Conservation (phyloP, 2,888 invertebrate genomes). For the Allophyes oxyacanthae region DNA sequence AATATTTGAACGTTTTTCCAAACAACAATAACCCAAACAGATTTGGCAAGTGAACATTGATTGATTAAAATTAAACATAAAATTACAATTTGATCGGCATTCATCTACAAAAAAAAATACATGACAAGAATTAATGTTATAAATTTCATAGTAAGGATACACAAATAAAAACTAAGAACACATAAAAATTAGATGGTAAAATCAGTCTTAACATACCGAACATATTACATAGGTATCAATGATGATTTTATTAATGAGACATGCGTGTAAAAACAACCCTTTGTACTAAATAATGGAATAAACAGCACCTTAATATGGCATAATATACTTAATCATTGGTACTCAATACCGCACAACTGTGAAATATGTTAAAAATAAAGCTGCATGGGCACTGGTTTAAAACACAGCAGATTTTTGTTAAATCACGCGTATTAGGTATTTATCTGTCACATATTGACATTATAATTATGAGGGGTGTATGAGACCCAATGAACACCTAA, state of each 20-base stretch:
- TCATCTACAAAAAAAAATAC: slow-evolving; percentile 48
- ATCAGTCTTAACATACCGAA: slow-evolving; percentile 80
- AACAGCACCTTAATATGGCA: slow-evolving; percentile 80
- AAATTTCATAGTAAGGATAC: slow-evolving; percentile 53
- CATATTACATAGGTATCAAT: slow-evolving; percentile 35
- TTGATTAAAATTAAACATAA: slow-evolving; percentile 40
- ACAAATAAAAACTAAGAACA: slow-evolving; percentile 68
- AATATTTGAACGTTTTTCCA: slow-evolving; percentile 17
- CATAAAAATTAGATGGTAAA: slow-evolving; percentile 63
- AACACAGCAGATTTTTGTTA: too few relatives aligned
- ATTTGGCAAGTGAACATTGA: slow-evolving; percentile 44
- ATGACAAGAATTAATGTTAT: slow-evolving; percentile 26
- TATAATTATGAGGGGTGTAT: too few relatives aligned
- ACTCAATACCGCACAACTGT: slow-evolving; percentile 53
- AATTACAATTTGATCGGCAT: slow-evolving; percentile 49
- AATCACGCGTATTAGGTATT: too few relatives aligned
- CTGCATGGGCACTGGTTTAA: not conserved
- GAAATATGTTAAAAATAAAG: slow-evolving; percentile 1
- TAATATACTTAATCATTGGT: slow-evolving; percentile 42
- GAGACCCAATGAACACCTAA: too few relatives aligned
- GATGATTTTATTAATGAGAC: slow-evolving; percentile 58
- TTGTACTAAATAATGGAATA: slow-evolving; percentile 78
- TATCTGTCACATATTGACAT: too few relatives aligned
- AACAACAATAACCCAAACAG: slow-evolving; percentile 45
- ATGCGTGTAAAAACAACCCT: slow-evolving; percentile 57